Conservation (phyloP, 2,888 invertebrate genomes). For the Cephus rjabovi region DNA sequence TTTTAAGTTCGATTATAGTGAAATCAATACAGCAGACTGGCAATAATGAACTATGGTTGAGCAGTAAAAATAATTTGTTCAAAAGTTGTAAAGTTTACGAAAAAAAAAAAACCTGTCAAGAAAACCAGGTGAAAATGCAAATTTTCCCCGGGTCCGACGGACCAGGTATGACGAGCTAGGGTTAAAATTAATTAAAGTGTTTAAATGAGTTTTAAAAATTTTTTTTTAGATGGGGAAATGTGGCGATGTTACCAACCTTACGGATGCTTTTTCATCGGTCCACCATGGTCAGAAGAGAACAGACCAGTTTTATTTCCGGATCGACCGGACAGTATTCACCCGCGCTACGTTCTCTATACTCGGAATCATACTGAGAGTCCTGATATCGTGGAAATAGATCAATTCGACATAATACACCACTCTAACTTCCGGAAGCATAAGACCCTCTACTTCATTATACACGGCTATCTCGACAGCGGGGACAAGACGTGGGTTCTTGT, state of each 20-base stretch:
- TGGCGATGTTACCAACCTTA: conserved; percentile 81
- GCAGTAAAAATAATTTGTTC: no score
- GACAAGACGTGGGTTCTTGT: conserved; percentile 82
- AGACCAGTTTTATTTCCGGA: conserved; percentile 84
- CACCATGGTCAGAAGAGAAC: conserved; percentile 82
- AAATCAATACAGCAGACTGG: no score
- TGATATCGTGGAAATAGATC: conserved; percentile 75
- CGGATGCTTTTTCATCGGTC: conserved; percentile 83
- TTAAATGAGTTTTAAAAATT: not conserved
- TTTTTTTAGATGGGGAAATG: conserved; percentile 60
- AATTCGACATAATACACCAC: conserved; percentile 73
- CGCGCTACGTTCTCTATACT: conserved; percentile 73
- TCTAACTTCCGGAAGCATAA: conserved; percentile 73
- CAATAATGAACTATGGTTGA: no score
- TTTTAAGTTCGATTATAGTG: no score
- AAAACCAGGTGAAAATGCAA: no score
- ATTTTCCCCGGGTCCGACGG: no score
- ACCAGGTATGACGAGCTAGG: no score
- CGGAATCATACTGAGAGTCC: conserved; percentile 69
- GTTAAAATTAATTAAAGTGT: not conserved
- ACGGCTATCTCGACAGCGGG: conserved; percentile 89
- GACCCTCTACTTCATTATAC: conserved; percentile 81
- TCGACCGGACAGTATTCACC: conserved; percentile 75
- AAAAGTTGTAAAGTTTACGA: no score
- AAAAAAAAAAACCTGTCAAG: no score